phyloP scores from a whole-genome alignment of 2,113 vertebrate species.

The Ophiodon elongatus region DNA sequence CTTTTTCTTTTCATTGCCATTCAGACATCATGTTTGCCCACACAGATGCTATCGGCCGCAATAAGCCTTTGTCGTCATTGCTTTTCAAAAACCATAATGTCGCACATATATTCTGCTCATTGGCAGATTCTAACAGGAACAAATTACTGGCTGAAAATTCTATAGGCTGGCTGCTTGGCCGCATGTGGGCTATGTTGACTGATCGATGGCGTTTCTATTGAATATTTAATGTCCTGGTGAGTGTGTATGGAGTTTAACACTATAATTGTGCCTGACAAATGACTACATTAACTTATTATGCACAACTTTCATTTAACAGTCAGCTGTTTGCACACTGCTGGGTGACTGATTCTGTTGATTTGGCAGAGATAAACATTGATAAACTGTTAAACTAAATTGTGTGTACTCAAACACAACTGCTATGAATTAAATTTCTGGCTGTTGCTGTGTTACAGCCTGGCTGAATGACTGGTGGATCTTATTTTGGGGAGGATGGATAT shows the following conservation, averaged over 20 bases:
- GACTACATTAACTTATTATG: slow-evolving; percentile 37
- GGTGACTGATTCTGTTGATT: slow-evolving; percentile 54
- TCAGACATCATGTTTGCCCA: slow-evolving; percentile 60
- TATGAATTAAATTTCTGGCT: slow-evolving; percentile 2
- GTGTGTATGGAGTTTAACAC: slow-evolving; percentile 29
- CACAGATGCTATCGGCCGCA: slow-evolving; percentile 65
- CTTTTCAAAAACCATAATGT: slow-evolving; percentile 60
- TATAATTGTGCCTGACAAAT: slow-evolving; percentile 43
- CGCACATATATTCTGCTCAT: slow-evolving; percentile 43
- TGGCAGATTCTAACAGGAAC: slow-evolving; percentile 43
- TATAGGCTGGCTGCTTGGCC: slow-evolving; percentile 20
- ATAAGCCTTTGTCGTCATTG: slow-evolving; percentile 52
- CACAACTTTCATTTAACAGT: slow-evolving; percentile 29
- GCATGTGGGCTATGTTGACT: slow-evolving; percentile 13
- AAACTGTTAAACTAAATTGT: slow-evolving; percentile 20
- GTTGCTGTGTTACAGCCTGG: neutral
- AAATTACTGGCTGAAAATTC: slow-evolving; percentile 56
- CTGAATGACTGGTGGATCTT: slow-evolving; percentile 15
- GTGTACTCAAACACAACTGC: slow-evolving; percentile 8
- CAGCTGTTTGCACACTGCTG: slow-evolving; percentile 39
- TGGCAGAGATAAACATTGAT: slow-evolving; percentile 40
- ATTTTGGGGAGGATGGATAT: neutral
- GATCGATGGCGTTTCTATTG: slow-evolving; percentile 27
- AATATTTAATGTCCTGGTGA: slow-evolving; percentile 41
- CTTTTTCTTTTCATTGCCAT: slow-evolving; percentile 55